Percentiles rank a stretch among this genome's conserved stretches.
phyloP scores from a whole-genome alignment of 2,113 vertebrate species.

The Stictonetta naevosa region DNA sequence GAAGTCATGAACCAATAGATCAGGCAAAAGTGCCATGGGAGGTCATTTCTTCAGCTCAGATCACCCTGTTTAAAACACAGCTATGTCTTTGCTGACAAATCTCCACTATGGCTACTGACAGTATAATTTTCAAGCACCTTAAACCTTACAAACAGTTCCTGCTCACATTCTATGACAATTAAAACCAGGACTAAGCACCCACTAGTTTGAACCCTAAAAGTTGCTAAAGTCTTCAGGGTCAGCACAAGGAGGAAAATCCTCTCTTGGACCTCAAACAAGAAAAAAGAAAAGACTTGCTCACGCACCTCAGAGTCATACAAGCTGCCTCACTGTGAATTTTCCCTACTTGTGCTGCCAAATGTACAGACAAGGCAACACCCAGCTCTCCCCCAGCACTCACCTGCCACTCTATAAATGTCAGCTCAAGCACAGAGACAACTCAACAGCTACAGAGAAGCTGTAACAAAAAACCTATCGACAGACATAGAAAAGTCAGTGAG shows the following conservation, averaged over 20 bases:
- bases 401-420: background rate
- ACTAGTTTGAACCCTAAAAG: background rate
- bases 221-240: background rate
- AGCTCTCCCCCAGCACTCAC: background rate
- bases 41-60: background rate
- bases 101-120: background rate
- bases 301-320: background rate
- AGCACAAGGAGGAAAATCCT: background rate
- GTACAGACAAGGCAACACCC: background rate
- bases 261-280: background rate
- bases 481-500: background rate
- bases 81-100: background rate
- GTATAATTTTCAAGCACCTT: background rate
- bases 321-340: background rate
- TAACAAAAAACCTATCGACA: background rate
- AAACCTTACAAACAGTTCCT: background rate
- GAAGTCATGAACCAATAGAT: background rate
- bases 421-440: fast-evolving
- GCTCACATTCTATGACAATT: background rate
- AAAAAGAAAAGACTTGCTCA: background rate
- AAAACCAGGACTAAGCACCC: background rate
- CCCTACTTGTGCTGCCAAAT: fast-evolving
- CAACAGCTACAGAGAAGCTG: background rate
- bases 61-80: background rate
- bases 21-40: background rate